phyloP scores from a whole-genome alignment of 2,797 vertebrate species.

The Hypotaenidia philippensis region DNA sequence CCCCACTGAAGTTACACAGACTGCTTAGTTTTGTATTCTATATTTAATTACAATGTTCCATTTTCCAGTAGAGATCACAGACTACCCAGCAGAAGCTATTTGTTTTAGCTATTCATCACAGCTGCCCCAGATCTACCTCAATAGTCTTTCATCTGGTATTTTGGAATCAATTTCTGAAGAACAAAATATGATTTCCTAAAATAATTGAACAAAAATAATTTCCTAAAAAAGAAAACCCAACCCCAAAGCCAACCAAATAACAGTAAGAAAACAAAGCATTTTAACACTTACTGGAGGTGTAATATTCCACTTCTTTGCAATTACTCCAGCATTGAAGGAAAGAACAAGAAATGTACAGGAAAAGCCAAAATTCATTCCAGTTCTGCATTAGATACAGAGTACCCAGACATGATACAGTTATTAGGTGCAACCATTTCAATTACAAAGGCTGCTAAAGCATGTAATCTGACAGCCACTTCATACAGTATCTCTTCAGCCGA shows the following conservation, averaged over 20 bases:
- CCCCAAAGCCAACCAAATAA: not conserved
- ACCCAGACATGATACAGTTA: slow-evolving; percentile 49
- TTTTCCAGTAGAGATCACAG: not conserved
- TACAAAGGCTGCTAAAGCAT: slow-evolving; percentile 50
- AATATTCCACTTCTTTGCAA: not conserved
- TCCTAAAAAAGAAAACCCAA: not conserved
- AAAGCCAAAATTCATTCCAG: slow-evolving; percentile 24
- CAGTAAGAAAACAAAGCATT: not conserved
- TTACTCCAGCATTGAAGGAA: not conserved
- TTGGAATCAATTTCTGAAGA: not conserved
- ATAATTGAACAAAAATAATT: not conserved
- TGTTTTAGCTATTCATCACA: not conserved
- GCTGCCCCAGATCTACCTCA: not conserved
- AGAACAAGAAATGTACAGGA: not conserved
- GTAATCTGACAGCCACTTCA: slow-evolving; percentile 50
- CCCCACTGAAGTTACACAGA: not conserved
- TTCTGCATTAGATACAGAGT: not conserved
- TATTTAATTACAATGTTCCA: not conserved
- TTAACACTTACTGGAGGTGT: not conserved
- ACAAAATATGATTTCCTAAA: not conserved
- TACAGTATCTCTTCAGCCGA: slow-evolving; percentile 2
- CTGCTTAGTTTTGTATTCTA: not conserved
- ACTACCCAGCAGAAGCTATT: not conserved
- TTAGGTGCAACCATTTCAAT: slow-evolving; percentile 56
- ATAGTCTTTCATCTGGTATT: not conserved